Conservation (phyloP, 2,888 invertebrate species). For the Adela reaumurella region DNA sequence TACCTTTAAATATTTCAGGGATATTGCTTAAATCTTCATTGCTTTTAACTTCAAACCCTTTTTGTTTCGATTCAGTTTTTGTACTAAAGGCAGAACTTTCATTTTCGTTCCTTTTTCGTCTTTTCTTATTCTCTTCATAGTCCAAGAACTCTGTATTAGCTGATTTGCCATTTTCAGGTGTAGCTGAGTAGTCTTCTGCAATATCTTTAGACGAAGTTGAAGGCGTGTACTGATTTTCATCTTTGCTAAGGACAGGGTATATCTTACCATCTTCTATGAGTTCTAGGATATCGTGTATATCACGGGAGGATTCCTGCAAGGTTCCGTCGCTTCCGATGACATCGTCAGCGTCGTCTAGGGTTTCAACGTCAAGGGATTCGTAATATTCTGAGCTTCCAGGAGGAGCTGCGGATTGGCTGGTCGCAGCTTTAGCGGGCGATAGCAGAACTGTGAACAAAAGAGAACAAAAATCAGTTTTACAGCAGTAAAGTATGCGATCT, state of each 20-base stretch:
- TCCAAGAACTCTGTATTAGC: neutral
- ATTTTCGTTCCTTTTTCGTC: neutral
- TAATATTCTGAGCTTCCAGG: neutral
- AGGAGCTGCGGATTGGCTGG: neutral
- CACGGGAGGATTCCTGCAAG: neutral
- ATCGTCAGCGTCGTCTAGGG: constrained; percentile 1
- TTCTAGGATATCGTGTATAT: neutral
- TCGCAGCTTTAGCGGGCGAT: neutral
- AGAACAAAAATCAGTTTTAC: no score
- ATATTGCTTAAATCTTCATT: no score
- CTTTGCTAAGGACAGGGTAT: constrained; percentile 1
- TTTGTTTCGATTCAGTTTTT: no score
- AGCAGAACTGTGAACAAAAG: neutral
- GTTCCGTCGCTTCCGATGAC: neutral
- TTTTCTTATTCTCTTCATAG: neutral
- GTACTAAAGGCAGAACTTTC: no score
- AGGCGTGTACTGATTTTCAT: neutral
- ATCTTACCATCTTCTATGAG: neutral
- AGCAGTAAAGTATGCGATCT: no score
- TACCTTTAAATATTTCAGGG: no score
- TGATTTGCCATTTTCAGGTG: neutral
- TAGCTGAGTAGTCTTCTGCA: neutral
- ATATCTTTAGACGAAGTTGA: neutral
- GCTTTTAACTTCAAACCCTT: no score
- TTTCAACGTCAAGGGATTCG: neutral